Base-by-base conservation (phyloP, 2,888 invertebrate genomes). In the Megastigmus dorsalis region DNA sequence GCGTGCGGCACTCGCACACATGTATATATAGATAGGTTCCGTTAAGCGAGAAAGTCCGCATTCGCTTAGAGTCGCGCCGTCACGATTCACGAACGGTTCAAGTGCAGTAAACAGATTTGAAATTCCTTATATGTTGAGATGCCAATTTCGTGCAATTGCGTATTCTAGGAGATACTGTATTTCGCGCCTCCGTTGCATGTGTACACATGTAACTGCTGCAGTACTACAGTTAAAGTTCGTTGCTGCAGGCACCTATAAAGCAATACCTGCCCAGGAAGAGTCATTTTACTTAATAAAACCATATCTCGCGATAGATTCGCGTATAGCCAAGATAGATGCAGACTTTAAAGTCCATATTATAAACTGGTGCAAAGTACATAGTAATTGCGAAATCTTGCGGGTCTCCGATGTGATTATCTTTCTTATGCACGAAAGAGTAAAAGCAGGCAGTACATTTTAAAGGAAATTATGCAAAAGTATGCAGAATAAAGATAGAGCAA, bases 21-120 rank as follows among this genome's bases (percentile, higher is more conserved):
- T 41, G 7, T 15, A 23, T 41, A 48, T n/a, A n/a, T n/a, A n/a
- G n/a, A n/a, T n/a, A n/a, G n/a, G n/a, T 65, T 71, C 63, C 71
- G 70, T 63, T 63, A 65, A 50, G 20, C 52, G 72, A 66, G 65
- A 72, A 67, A 73, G 59, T 73, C 26, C 1, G 13, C 13, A 26
- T n/a, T 48, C 36, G 23, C 50, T 23, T 52, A 38, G 23, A n/a
- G 41, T 28, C 33, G 48, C 20, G 52, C 60, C 43, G 57, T 68
- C 48, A 59, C 68, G 60, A 62, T 48, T 68, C 48, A 59, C 68
- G 60, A 62, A 66, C 66, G 66, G n/a, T 50, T 38, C 45, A 57
- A 55, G 67, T 54, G 62, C 54, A 43, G 38, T 67, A 67, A 68
- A 63, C 69, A 60, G 36, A 74, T 74, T 74, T 69, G 65, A 70